Evolutionary conservation across 2,888 invertebrate genomes (phyloP), one percentile per base, ranked within the genome.

Genomic region (Nymphalis urticae): DNA sequence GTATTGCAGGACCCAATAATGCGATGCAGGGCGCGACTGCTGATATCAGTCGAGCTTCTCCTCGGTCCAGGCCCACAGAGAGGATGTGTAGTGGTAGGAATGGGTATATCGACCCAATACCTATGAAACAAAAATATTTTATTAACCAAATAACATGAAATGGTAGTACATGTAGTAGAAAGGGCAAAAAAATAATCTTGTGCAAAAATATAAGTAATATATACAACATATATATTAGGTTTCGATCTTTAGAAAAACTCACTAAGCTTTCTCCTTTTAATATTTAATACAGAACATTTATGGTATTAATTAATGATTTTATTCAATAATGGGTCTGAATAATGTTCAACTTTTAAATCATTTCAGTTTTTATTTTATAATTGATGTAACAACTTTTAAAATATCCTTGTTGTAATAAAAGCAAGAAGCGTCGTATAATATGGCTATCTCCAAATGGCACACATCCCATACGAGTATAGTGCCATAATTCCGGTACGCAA

Each of bases 11-110:
- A 0, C 97, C 96, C 59, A 97, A 85, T 67, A 97, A 93, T 4
- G 97, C 96, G 21, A 97, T 93, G 76, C 96, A 94, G 7, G 98
- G 96, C 32, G 97, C 95, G 65, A 97, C 93, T 56, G 96, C 95
- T 66, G 96, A 97, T 77, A 98, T 95, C 68, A 96, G 93, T 24
- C 96, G 94, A 48, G 95, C 95, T 85, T 98, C 97, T 64, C 95
- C 94, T 72, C 94, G 90, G 64, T 95, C 95, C 75, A 98, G 85
- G 1, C 97, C 97, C 73, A 95, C 92, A 70, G 94, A 90, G 73
- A 94, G 89, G 95, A 97, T 96, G 87, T 96, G 97, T 69, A 96
- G 92, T 21, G 96, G 95, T 72, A 98, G 95, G 87, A 97, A 96
- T 9, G 97, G 96, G 79, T 96, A 95, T 73, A 98, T 93, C 77